These are phyloP conservation scores for Tragopan temminckii DNA, from an alignment of 2,797 vertebrate species.

Conservation along the genomic window DNA sequence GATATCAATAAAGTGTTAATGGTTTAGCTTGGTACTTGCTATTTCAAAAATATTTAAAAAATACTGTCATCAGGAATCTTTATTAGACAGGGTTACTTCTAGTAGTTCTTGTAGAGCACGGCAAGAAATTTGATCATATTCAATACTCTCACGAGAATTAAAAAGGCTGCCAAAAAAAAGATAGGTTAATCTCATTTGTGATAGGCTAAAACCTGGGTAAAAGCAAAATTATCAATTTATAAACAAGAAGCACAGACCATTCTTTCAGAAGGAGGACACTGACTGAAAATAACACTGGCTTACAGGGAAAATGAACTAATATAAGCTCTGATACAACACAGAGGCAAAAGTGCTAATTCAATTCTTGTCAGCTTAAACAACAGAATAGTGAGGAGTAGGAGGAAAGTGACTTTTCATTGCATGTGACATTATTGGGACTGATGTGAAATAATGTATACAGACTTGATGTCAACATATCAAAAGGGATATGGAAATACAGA, in stretches of 20 bases:
- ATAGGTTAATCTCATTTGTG: neutral
- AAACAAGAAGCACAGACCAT: neutral
- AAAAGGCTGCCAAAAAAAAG: neutral
- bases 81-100: neutral
- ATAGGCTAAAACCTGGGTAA: neutral
- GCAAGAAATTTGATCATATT: neutral
- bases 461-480: conserved; percentile 44
- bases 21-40: neutral
- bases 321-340: neutral
- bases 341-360: conserved; percentile 56
- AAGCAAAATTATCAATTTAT: neutral
- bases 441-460: conserved; percentile 56
- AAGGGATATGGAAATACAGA: conserved; percentile 26
- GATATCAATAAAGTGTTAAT: neutral
- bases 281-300: conserved; percentile 6
- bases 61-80: neutral
- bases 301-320: neutral
- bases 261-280: neutral
- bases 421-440: conserved; percentile 63
- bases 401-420: conserved; percentile 53
- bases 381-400: conserved; percentile 54
- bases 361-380: conserved; percentile 64
- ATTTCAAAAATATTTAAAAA: neutral
- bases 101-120: neutral
- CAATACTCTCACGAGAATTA: neutral